Evolutionary conservation across 2,113 vertebrate genomes (phyloP), one percentile per base, ranked within the genome.

Genomic region (Paraplagusia blochii): DNA sequence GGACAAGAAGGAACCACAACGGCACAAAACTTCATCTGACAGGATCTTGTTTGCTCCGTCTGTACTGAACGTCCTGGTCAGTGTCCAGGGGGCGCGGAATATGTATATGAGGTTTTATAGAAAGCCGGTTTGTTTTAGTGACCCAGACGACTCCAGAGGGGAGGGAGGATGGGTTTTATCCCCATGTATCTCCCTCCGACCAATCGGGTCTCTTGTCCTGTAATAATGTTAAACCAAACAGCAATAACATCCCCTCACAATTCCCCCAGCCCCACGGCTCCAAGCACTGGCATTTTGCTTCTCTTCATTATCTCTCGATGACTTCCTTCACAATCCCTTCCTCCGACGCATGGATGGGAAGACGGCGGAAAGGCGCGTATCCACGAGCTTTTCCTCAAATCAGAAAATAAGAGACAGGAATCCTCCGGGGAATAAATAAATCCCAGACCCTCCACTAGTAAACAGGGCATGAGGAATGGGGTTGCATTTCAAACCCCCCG

Each of bases 291-390:
- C 82, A 85, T 87, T 85, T 87, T 80, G 79, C 72, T 85, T 78
- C 81, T 83, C 81, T 90, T 90, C 82, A 86, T 88, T 89, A 87
- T 85, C 80, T 85, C 74, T 81, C 84, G 82, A 89, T 88, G 87
- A 85, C 86, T 88, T 82, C 73, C 61, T 85, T 85, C 76, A 76
- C 83, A 84, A 85, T 87, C 1, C 71, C 72, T 72, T 77, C 77
- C 72, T 74, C 71, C 63, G 77, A 52, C 53, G 74, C 77, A 80
- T 80, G 74, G 72, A 85, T 81, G 81, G 80, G 74, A 86, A 85
- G 22, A 6, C 22, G 22, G 84, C 65, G 73, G 81, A 71, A 78
- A 66, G 68, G 62, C 66, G 29, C 55, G 66, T 76, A 76, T 85
- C 83, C 59, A 8, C 76, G 70, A 84, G 81, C 79, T 68, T n/a